phyloP scores from a whole-genome alignment of 1,140 invertebrate genomes.

The Drosophila kepulauana region DNA sequence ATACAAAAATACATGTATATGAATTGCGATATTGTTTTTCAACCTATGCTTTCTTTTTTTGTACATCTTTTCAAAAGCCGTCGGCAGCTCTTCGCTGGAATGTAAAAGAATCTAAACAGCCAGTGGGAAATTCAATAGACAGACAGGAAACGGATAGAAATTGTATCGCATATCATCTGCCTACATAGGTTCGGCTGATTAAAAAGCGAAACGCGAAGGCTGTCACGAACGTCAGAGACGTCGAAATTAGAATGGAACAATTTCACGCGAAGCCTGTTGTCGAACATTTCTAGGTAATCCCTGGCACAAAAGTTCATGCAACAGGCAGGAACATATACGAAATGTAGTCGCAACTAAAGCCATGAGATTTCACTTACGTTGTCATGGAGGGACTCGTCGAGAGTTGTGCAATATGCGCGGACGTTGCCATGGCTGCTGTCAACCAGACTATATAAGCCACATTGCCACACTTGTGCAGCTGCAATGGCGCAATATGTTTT shows the following conservation, averaged over 20 bases:
- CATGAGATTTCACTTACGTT: background rate
- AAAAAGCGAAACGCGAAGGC: background rate
- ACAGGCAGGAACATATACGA: background rate
- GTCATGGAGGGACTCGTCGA: background rate
- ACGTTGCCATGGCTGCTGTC: constrained; percentile 22
- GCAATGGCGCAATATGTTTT: constrained; percentile 23
- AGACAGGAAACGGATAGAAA: background rate
- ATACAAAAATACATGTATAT: no score
- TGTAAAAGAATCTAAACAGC: no score
- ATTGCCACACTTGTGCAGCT: constrained; percentile 4
- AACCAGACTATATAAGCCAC: background rate
- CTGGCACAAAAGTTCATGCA: background rate
- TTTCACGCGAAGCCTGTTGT: background rate
- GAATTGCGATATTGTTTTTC: no score
- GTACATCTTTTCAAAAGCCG: no score
- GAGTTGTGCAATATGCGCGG: constrained; percentile 27
- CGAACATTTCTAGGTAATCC: background rate
- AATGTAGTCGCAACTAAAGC: background rate
- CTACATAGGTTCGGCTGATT: background rate
- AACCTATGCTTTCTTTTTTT: no score
- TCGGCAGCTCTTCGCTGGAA: no score
- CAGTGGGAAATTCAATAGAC: background rate
- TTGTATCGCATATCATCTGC: background rate
- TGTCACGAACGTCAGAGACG: background rate
- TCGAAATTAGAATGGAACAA: background rate